phyloP scores from a whole-genome alignment of 2,797 vertebrate genomes.

The Pantherophis vulpinus region DNA sequence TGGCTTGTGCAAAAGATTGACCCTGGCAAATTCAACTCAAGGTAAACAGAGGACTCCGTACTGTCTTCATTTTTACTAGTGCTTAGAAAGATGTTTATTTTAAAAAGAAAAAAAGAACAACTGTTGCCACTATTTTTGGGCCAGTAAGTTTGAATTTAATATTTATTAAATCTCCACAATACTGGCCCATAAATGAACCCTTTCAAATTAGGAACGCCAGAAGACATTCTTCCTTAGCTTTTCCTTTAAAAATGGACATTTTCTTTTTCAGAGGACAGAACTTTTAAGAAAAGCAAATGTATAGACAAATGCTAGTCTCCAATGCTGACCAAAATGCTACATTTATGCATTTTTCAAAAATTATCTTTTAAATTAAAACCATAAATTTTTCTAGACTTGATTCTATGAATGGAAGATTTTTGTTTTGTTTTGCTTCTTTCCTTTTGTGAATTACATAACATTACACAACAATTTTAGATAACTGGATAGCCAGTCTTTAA shows the following conservation, averaged over 20 bases:
- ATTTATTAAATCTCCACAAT: slow-evolving; percentile 54
- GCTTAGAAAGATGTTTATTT: slow-evolving; percentile 52
- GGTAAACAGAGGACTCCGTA: slow-evolving; percentile 41
- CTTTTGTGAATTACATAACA: slow-evolving; percentile 73
- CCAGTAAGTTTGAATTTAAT: slow-evolving; percentile 65
- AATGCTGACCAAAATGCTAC: slow-evolving; percentile 74
- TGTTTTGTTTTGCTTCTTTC: slow-evolving; percentile 41
- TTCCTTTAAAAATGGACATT: slow-evolving; percentile 59
- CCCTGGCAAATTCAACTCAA: slow-evolving; percentile 55
- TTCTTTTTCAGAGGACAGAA: slow-evolving; percentile 60
- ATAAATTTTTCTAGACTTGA: slow-evolving; percentile 34
- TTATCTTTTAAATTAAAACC: slow-evolving; percentile 55
- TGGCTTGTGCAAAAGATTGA: slow-evolving; percentile 2
- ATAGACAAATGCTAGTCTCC: slow-evolving; percentile 66
- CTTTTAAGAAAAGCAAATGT: slow-evolving; percentile 61
- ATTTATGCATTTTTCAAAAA: slow-evolving; percentile 72
- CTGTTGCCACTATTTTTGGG: slow-evolving; percentile 18
- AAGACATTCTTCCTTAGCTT: slow-evolving; percentile 62
- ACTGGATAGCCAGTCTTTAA: slow-evolving; percentile 78
- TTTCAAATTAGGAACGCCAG: slow-evolving; percentile 65
- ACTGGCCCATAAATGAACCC: slow-evolving; percentile 60
- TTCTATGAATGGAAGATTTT: slow-evolving; percentile 24
- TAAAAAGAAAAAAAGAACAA: slow-evolving; percentile 17
- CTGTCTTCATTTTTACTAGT: slow-evolving; percentile 61
- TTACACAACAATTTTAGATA: slow-evolving; percentile 74